Percentiles rank a stretch among this genome's conserved stretches.
phyloP scores from a whole-genome alignment of 2,113 vertebrate genomes.

The Ahaetulla prasina region DNA sequence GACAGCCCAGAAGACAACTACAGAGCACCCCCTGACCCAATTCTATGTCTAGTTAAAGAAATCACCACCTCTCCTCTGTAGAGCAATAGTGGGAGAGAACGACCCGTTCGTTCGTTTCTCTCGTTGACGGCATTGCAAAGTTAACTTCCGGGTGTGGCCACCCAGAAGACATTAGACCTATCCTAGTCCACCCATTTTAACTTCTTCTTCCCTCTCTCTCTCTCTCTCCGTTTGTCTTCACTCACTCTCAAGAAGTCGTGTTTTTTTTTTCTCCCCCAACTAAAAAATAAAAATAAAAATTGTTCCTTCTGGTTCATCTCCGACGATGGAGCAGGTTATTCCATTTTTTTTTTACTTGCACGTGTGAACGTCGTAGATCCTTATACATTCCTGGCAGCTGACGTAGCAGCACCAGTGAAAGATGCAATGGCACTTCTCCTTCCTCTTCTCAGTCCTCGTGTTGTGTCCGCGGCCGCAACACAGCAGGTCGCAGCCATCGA shows the following conservation, averaged over 20 bases:
- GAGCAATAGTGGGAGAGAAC: background rate
- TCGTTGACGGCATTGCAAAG: background rate
- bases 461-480: constrained; percentile 81
- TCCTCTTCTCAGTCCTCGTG: constrained; percentile 73
- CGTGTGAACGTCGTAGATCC: constrained; percentile 79
- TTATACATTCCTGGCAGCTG: constrained; percentile 78
- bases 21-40: constrained; percentile 28
- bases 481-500: constrained; percentile 78
- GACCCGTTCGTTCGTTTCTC: constrained; percentile 10
- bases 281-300: constrained; percentile 41
- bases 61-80: constrained; percentile 6
- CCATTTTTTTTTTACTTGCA: constrained; percentile 72
- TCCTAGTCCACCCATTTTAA: constrained; percentile 59
- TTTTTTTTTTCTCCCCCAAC: constrained; percentile 44
- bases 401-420: constrained; percentile 85
- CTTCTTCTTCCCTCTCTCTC: constrained; percentile 10
- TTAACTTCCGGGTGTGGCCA: constrained; percentile 42
- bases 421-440: constrained; percentile 79
- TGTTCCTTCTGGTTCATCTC: constrained; percentile 42
- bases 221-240: constrained; percentile 43
- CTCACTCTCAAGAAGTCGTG: constrained; percentile 50
- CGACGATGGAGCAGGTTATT: constrained; percentile 30
- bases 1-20: constrained; percentile 16
- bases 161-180: constrained; percentile 58
- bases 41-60: constrained; percentile 29